These are phyloP conservation scores for Euschistus heros DNA, from an alignment of 1,140 invertebrate genomes.

Conservation along the genomic window DNA sequence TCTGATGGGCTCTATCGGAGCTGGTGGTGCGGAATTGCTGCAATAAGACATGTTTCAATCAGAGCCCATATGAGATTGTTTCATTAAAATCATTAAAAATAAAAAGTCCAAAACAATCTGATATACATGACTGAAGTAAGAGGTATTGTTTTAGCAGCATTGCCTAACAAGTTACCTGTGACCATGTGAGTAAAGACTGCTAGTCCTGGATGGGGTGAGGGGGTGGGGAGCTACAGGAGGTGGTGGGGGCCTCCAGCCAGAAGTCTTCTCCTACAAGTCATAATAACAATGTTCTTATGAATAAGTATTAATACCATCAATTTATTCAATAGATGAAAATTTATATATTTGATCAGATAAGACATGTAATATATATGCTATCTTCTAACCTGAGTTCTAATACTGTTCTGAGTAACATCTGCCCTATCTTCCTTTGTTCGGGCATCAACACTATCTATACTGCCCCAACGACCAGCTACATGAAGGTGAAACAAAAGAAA, in stretches of 20 bases:
- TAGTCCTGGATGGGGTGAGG: conserved; percentile 31
- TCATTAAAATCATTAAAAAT: too few species aligned
- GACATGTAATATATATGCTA: too few species aligned
- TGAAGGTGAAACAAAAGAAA: neutral
- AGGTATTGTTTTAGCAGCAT: too few species aligned
- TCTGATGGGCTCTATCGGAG: conserved; percentile 53
- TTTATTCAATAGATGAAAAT: too few species aligned
- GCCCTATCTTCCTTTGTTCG: conserved; percentile 32
- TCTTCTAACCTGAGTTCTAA: conserved; percentile 31
- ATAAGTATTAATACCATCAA: too few species aligned
- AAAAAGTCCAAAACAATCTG: too few species aligned
- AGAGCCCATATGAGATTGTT: too few species aligned
- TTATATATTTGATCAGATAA: too few species aligned
- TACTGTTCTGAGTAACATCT: conserved; percentile 31
- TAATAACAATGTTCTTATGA: too few species aligned
- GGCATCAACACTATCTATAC: conserved; percentile 36
- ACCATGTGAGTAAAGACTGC: conserved; percentile 35
- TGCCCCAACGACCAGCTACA: conserved; percentile 45
- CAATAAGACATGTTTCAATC: neutral
- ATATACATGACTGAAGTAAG: too few species aligned
- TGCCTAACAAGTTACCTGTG: conserved; percentile 21
- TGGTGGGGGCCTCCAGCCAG: conserved; percentile 52
- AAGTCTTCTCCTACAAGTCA: conserved; percentile 26
- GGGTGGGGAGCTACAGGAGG: conserved; percentile 40
- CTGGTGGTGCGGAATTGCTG: conserved; percentile 42